Base-by-base conservation (phyloP, 2,797 vertebrate genomes). In the Myotis planiceps region DNA sequence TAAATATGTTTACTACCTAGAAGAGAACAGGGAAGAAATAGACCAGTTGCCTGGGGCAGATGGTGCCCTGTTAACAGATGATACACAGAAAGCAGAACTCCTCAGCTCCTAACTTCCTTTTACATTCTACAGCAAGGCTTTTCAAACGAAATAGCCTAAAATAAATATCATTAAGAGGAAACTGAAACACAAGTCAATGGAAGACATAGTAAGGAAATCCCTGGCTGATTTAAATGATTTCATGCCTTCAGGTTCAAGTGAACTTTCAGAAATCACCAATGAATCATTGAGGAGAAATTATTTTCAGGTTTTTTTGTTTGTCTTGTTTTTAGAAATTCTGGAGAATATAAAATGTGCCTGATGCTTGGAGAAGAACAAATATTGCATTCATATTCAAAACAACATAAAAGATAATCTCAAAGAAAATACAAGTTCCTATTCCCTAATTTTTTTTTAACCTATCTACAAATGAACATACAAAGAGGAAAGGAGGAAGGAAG, bases 1-100 rank as follows among this genome's bases (percentile, higher is more conserved):
- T 93, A 96, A 96, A 96, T 97, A 88, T 97, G 92, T 97, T 97
- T 97, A 97, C 93, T 89, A 93, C 90, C 74, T 82, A 93, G 91
- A 96, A 79, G 94, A 90, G 97, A 97, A 92, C 93, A 94, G 86
- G 95, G 90, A 97, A 96, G 97, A 90, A 96, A 85, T 86, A 96
- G 78, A 68, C 78, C 51, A 76, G 95, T 97, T 96, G 95, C 97
- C 96, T 8, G 27, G 92, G 97, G 97, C 96, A 97, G 96, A 97
- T 97, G 97, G 97, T 95, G 90, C 94, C 97, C 92, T 76, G 92
- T 82, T 96, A 94, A 84, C 88, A 95, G 94, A 95, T 63, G 91
- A 97, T 90, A 74, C 25, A 32, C 29, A 84, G 96, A 94, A 97
- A 96, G 84, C 94, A 95, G 95, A 97, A 93, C 94, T 96, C 78